A percentile compares a stretch with the other conserved stretches of the same genome.
Conservation (phyloP, 2,113 vertebrate genomes). For the Ranitomeya imitator region DNA sequence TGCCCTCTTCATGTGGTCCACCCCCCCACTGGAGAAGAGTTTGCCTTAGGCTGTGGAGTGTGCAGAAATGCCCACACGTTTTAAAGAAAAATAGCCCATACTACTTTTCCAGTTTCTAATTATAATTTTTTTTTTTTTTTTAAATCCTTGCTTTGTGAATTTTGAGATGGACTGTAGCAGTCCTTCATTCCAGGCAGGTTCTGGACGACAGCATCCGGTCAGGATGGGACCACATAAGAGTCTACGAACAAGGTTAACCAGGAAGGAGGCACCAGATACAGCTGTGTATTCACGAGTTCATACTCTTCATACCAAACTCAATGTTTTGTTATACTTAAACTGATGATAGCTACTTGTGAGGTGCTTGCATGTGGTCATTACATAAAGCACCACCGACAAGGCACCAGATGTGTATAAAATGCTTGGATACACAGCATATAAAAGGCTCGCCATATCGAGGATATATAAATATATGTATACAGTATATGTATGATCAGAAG, state of each 20-base stretch:
- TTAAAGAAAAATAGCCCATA: conserved; percentile 73
- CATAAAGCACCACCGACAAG: conserved; percentile 84
- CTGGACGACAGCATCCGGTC: conserved; percentile 69
- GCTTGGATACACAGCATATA: conserved; percentile 73
- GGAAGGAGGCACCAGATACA: conserved; percentile 78
- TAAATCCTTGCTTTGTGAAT: conserved; percentile 34
- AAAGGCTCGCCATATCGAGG: conserved; percentile 77
- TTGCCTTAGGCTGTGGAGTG: conserved; percentile 96
- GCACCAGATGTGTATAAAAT: conserved; percentile 86
- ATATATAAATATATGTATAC: conserved; percentile 66
- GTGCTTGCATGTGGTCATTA: conserved; percentile 98
- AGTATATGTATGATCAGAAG: conserved; percentile 36
- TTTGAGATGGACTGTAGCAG: conserved; percentile 40
- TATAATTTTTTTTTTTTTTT: conserved; percentile 2
- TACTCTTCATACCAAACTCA: conserved; percentile 69
- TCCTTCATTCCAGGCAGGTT: conserved; percentile 65
- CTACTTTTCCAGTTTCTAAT: conserved; percentile 59
- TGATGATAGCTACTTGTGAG: conserved; percentile 79
- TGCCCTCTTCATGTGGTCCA: conserved; percentile 98
- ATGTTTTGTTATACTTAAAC: conserved; percentile 70
- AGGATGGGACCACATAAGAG: conserved; percentile 79
- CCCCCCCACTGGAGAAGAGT: conserved; percentile 96
- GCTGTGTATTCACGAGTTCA: conserved; percentile 74
- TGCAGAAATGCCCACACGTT: conserved; percentile 99
- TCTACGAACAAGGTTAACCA: conserved; percentile 73